Base-by-base conservation (phyloP, 2,797 vertebrate genomes). In the Cyprinella venusta region DNA sequence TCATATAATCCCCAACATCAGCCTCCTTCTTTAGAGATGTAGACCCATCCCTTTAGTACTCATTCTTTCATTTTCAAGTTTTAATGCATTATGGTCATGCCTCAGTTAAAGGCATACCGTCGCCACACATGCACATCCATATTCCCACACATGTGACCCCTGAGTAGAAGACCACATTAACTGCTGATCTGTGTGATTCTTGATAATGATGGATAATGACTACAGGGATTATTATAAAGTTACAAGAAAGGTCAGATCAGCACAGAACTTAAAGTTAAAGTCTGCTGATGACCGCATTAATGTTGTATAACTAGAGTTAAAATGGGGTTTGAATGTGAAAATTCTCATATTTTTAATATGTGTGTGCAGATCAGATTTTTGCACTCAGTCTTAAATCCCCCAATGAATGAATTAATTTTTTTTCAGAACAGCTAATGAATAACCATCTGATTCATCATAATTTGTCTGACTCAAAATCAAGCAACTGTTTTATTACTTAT, bases 241-340 rank as follows among this genome's bases (percentile, higher is more conserved):
- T 89, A 69, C 74, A 76, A 91, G 90, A 93, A 93, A 94, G 92
- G 91, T 94, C 88, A 90, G 90, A 63, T 36, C 30, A 52, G 64
- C 90, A 90, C 90, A 91, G 88, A 52, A 84, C 74, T 15, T 88
- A 91, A 90, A 90, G 79, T 75, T 71, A 82, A 81, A 81, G 12
- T 65, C 67, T 42, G 91, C 92, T 93, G 91, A 93, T 93, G 91
- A 93, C 89, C 90, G 91, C 93, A 92, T 92, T 91, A 91, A 93
- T 93, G 91, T 92, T 93, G 92, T 93, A 90, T 91, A 94, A 92
- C 88, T 86, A 76, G 75, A 83, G 89, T 91, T 90, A 90, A 91
- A 91, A 94, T 89, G 89, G 88, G 90, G 88, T 68, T 56, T 85
- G 88, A 89, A 86, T 80, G 84, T 91, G 90, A 88, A 89, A 2